Base-by-base conservation (phyloP, 2,888 invertebrate genomes). In the Lasioglossum leucozonium region DNA sequence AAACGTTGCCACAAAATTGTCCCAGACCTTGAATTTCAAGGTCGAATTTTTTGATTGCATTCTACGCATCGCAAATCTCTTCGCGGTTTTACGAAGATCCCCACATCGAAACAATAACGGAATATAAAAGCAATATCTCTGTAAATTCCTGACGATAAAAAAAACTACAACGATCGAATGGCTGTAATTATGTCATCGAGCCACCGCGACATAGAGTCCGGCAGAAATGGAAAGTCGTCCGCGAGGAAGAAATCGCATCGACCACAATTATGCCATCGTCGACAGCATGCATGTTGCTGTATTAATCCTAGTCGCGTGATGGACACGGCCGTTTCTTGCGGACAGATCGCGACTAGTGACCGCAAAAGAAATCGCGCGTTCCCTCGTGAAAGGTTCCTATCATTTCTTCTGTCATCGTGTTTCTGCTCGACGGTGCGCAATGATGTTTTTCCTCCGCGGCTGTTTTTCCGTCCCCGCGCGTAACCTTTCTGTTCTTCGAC, bases 261-360 rank as follows among this genome's bases (percentile, higher is more conserved):
- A 58, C 62, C 80, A 37, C 82, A 79, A 81, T 80, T 86, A 86
- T 82, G 55, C 55, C 73, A 40, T 82, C 79, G 80, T 79, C 84
- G 80, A 82, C 89, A n/a, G 77, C 81, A 73, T 84, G 76, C 79
- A 79, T 81, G 78, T 71, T 76, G 69, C 71, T 47, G 76, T 84
- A 86, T 89, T 89, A 89, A 89, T 89, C 80, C 67, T 77, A 72
- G 85, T 65, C 58, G 81, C 44, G 77, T 76, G 79, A 86, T 67
- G 74, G 77, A 71, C 67, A 82, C 37, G 47, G 47, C 16, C 40
- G 51, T 75, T 79, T 73, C 72, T 82, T 76, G 69, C 47, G 65
- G 40, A 37, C 58, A 34, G 76, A 67, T 47, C 67, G 22, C 79
- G 80, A 72, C 77, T 75, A 74, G 85, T 34, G 77, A 75, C 72